Conservation (phyloP, 2,113 vertebrate genomes). For the Camelus dromedarius region DNA sequence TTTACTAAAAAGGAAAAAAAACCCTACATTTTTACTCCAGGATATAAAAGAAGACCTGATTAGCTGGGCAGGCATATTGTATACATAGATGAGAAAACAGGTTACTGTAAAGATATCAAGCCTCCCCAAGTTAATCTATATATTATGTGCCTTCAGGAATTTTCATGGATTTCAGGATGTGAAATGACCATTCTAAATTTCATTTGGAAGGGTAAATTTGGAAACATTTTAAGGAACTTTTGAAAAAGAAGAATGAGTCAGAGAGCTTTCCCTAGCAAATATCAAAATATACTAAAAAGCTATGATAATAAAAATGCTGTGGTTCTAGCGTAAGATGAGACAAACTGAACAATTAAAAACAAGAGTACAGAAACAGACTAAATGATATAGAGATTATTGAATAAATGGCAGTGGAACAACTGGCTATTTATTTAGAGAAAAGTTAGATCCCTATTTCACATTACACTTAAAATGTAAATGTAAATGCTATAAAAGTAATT, state of each 20-base stretch:
- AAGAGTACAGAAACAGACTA: neutral
- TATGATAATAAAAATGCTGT: neutral
- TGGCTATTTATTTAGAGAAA: neutral
- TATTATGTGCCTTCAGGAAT: neutral
- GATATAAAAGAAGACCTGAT: neutral
- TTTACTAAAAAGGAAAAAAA: neutral
- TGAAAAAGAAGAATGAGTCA: neutral
- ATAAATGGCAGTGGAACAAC: neutral
- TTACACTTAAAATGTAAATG: constrained; percentile 12
- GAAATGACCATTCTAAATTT: constrained; percentile 4
- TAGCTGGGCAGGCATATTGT: neutral
- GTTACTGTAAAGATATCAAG: neutral
- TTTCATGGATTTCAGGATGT: neutral
- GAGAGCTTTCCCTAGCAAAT: neutral
- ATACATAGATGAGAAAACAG: neutral
- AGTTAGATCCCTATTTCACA: neutral
- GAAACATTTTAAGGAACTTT: constrained; percentile 36
- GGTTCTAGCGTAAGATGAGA: neutral
- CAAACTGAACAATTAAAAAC: neutral
- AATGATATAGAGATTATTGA: neutral
- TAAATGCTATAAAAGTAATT: constrained; percentile 38
- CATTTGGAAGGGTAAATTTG: constrained; percentile 10
- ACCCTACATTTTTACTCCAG: neutral
- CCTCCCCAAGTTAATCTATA: neutral
- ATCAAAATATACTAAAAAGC: neutral